These are phyloP conservation scores for Scaptomyza parva DNA, from an alignment of 2,888 invertebrate genomes.

Conservation along the genomic window DNA sequence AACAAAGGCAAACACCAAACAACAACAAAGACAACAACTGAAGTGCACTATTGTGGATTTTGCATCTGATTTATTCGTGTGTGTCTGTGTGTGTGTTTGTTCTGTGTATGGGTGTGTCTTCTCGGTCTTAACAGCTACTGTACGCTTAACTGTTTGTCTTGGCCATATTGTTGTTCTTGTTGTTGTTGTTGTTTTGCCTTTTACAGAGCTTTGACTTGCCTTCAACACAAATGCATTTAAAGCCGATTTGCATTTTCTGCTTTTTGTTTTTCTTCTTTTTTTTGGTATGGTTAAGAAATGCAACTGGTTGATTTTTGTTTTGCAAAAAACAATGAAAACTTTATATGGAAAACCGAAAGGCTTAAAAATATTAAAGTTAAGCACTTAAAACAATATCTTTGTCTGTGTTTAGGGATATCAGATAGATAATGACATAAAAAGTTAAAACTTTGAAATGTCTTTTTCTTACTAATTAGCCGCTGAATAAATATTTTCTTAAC, in stretches of 20 bases:
- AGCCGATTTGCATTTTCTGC: slow-evolving; percentile 23
- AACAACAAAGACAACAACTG: slow-evolving; percentile 32
- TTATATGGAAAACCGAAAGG: background rate
- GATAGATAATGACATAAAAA: too few species aligned
- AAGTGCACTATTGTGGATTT: slow-evolving; percentile 77
- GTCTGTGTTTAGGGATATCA: background rate
- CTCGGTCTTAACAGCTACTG: slow-evolving; percentile 49
- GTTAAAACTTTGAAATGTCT: too few species aligned
- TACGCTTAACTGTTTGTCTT: slow-evolving; percentile 63
- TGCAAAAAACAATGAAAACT: background rate
- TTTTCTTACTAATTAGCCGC: too few species aligned
- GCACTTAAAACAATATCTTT: too few species aligned
- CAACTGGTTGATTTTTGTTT: slow-evolving; percentile 52
- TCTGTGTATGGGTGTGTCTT: slow-evolving; percentile 29
- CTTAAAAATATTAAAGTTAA: background rate
- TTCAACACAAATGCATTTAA: slow-evolving; percentile 50
- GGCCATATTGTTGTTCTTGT: slow-evolving; percentile 32
- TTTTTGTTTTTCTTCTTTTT: background rate
- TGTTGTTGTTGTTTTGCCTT: slow-evolving; percentile 6
- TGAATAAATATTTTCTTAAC: background rate
- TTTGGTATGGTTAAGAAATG: slow-evolving; percentile 24
- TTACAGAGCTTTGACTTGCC: slow-evolving; percentile 33
- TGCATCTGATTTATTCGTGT: slow-evolving; percentile 60
- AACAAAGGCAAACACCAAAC: slow-evolving; percentile 21
- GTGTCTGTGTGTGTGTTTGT: slow-evolving; percentile 14